These are phyloP conservation scores for Xenopus petersii DNA, from an alignment of 2,797 vertebrate species.

Conservation along the genomic window DNA sequence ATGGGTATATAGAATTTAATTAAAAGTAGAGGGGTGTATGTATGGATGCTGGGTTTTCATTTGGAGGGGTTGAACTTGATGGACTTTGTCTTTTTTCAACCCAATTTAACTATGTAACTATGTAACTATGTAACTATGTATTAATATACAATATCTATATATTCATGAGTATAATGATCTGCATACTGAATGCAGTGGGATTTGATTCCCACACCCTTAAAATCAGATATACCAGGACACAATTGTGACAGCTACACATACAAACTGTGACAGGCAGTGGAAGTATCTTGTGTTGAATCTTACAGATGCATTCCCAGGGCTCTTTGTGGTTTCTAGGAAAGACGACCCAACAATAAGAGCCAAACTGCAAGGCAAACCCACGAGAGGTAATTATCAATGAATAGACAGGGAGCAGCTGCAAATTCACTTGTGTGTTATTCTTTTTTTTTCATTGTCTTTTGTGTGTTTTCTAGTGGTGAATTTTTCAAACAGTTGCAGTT, in stretches of 20 bases:
- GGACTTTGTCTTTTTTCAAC: too few relatives aligned
- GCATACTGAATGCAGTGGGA: background rate
- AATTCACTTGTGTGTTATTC: conserved; percentile 18
- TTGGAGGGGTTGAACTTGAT: too few relatives aligned
- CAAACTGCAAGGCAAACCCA: conserved; percentile 20
- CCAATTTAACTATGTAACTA: too few relatives aligned
- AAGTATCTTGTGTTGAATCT: conserved; percentile 41
- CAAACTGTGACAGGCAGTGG: conserved; percentile 11
- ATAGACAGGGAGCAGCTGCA: conserved; percentile 28
- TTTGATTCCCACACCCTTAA: conserved; percentile 11
- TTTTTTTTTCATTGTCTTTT: background rate
- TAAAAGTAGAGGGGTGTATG: too few relatives aligned
- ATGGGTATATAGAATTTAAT: too few relatives aligned
- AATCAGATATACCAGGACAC: conserved; percentile 3
- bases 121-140: too few relatives aligned
- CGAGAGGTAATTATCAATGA: conserved; percentile 41
- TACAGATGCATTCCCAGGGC: conserved; percentile 27
- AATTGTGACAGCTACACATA: conserved; percentile 20
- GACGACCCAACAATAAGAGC: conserved; percentile 4
- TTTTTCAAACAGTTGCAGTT: conserved; percentile 22
- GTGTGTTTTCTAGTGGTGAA: conserved; percentile 45
- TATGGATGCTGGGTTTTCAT: too few relatives aligned
- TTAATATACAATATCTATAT: too few relatives aligned
- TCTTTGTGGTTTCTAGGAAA: conserved; percentile 30
- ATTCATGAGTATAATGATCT: too few relatives aligned